Evolutionary conservation across 1,140 invertebrate genomes (phyloP).

Genomic region (Solen grandis): DNA sequence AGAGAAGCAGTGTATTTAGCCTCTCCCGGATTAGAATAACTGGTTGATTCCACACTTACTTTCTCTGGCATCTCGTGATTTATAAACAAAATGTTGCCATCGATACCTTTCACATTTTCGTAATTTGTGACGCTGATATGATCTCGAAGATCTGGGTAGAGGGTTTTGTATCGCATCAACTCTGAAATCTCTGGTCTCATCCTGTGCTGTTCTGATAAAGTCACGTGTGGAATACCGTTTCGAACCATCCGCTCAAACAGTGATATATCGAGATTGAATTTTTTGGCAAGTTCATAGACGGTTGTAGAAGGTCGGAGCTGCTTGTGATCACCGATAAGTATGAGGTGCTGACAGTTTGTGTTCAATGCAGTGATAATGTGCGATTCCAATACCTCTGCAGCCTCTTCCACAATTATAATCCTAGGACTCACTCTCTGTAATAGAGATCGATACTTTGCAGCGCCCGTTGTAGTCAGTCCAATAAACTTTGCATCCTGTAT

Average conservation of each 20-base stretch:
- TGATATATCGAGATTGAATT: slow-evolving; percentile 80
- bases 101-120: slow-evolving; percentile 76
- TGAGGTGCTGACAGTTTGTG: slow-evolving; percentile 88
- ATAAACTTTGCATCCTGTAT: slow-evolving; percentile 73
- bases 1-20: slow-evolving; percentile 74
- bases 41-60: slow-evolving; percentile 72
- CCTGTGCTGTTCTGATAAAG: slow-evolving; percentile 70
- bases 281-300: slow-evolving; percentile 76
- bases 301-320: slow-evolving; percentile 81
- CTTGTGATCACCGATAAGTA: slow-evolving; percentile 89
- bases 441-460: slow-evolving; percentile 69
- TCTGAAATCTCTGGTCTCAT: slow-evolving; percentile 78
- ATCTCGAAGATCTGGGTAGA: slow-evolving; percentile 79
- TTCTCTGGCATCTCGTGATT: slow-evolving; percentile 75
- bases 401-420: slow-evolving; percentile 79
- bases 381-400: slow-evolving; percentile 79
- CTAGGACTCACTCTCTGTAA: slow-evolving; percentile 67
- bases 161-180: slow-evolving; percentile 75
- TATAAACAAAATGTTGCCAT: slow-evolving; percentile 78
- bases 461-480: slow-evolving; percentile 79
- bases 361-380: slow-evolving; percentile 83
- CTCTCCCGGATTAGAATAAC: slow-evolving; percentile 78
- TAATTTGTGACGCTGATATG: slow-evolving; percentile 69
- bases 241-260: slow-evolving; percentile 80
- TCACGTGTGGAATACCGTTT: slow-evolving; percentile 75